These are phyloP conservation scores for Lithobates sylvaticus DNA, from an alignment of 2,797 vertebrate genomes.

Conservation along the genomic window DNA sequence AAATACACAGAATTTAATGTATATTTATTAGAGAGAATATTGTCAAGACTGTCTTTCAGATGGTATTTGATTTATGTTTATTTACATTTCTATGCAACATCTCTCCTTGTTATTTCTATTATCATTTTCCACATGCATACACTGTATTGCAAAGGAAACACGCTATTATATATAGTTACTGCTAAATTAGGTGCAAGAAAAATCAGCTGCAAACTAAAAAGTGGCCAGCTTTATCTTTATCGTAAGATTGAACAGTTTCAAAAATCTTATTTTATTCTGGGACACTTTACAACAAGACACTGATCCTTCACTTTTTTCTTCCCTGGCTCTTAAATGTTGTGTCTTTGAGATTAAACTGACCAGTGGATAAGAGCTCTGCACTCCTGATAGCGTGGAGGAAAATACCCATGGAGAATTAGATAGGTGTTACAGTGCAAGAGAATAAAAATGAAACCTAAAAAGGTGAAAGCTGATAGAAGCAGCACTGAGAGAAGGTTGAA, in stretches of 20 bases:
- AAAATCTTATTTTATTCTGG: conserved; percentile 41
- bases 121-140: conserved; percentile 16
- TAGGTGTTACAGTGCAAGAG: conserved; percentile 54
- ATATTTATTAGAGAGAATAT: conserved; percentile 49
- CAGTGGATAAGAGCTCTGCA: conserved; percentile 53
- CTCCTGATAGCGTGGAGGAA: conserved; percentile 55
- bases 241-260: conserved; percentile 34
- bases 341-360: conserved; percentile 63
- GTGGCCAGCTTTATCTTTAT: conserved; percentile 36
- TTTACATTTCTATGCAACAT: conserved; percentile 36
- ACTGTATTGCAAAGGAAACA: conserved; percentile 24
- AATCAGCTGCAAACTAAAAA: conserved; percentile 19
- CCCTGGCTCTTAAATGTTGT: conserved; percentile 32
- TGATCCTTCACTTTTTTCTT: conserved; percentile 50
- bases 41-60: conserved; percentile 44
- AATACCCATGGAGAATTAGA: conserved; percentile 56
- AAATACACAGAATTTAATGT: conserved; percentile 29
- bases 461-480: conserved; percentile 58
- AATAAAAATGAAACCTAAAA: conserved; percentile 44
- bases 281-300: conserved; percentile 45
- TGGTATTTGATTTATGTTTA: conserved; percentile 52
- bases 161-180: conserved; percentile 19
- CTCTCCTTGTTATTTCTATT: conserved; percentile 43
- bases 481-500: conserved; percentile 43
- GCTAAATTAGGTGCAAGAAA: conserved; percentile 31